phyloP scores from a whole-genome alignment of 2,113 vertebrate genomes.

The pig (Sus scrofa) region DNA sequence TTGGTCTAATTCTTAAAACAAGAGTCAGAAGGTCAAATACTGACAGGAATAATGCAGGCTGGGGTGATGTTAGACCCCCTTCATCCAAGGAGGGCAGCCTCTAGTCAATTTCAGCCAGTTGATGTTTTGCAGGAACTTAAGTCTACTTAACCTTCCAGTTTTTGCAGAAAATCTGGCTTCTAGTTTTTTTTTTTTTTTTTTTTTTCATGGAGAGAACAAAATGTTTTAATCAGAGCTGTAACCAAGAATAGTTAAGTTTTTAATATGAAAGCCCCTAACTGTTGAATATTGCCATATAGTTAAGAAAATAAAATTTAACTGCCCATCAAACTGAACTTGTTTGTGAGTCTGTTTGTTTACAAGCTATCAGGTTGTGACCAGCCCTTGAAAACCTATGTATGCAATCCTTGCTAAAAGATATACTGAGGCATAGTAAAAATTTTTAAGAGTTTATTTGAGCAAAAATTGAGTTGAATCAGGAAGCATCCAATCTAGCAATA shows the following conservation, averaged over 20 bases:
- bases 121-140: background rate
- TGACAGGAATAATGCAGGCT: background rate
- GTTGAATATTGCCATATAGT: background rate
- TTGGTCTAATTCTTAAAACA: constrained; percentile 45
- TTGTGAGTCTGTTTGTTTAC: background rate
- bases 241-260: too few species aligned
- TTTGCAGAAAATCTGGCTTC: background rate
- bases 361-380: background rate
- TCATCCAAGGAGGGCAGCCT: constrained; percentile 61
- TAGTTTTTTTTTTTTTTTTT: constrained; percentile 28
- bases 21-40: background rate
- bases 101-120: constrained; percentile 26
- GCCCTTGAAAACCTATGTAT: background rate
- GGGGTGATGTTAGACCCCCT: background rate
- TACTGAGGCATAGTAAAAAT: background rate
- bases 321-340: constrained; percentile 21
- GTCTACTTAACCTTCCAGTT: constrained; percentile 37
- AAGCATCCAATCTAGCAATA: background rate
- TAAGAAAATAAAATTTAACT: background rate
- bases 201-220: too few species aligned
- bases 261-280: constrained; percentile 8
- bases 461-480: background rate
- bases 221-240: too few species aligned
- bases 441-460: background rate
- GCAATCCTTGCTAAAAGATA: constrained; percentile 3